Percentiles rank a stretch among this genome's conserved stretches.
phyloP scores from a whole-genome alignment of 1,140 invertebrate genomes.

The Thaumetopoea pityocampa region DNA sequence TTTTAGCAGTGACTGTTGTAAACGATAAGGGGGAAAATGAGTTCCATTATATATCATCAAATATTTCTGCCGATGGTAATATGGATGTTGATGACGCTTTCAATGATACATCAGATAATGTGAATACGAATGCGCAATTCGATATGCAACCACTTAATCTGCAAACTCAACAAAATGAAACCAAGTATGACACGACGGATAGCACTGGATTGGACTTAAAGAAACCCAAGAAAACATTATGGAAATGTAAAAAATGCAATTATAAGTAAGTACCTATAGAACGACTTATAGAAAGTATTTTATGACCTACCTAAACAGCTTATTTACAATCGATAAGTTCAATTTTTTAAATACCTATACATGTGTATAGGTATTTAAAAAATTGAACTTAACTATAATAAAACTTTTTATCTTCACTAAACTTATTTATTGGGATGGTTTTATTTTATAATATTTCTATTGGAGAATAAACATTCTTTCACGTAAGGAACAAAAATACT shows the following conservation, averaged over 20 bases:
- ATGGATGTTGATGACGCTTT: conserved; percentile 52
- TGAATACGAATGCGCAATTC: conserved; percentile 32
- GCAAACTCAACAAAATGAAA: conserved; percentile 48
- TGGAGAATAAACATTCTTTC: no score
- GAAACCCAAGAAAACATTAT: conserved; percentile 71
- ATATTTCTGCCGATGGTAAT: conserved; percentile 38
- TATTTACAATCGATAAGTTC: no score
- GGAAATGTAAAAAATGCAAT: conserved; percentile 90
- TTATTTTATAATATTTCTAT: no score
- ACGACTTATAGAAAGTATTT: neutral
- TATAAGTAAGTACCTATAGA: conserved; percentile 79
- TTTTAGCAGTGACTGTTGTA: conserved; percentile 83
- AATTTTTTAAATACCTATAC: conserved; percentile 5
- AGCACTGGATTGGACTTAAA: conserved; percentile 54
- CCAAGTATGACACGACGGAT: conserved; percentile 39
- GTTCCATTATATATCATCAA: conserved; percentile 60
- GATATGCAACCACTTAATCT: conserved; percentile 70
- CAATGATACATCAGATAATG: conserved; percentile 40
- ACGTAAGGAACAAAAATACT: no score
- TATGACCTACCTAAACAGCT: no score
- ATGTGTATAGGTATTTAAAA: neutral
- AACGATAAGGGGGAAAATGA: conserved; percentile 72
- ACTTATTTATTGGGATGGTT: no score
- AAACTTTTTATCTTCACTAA: conserved; percentile 7
- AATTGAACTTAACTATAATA: no score